phyloP scores from a whole-genome alignment of 2,797 vertebrate genomes.

The Setipinna tenuifilis region DNA sequence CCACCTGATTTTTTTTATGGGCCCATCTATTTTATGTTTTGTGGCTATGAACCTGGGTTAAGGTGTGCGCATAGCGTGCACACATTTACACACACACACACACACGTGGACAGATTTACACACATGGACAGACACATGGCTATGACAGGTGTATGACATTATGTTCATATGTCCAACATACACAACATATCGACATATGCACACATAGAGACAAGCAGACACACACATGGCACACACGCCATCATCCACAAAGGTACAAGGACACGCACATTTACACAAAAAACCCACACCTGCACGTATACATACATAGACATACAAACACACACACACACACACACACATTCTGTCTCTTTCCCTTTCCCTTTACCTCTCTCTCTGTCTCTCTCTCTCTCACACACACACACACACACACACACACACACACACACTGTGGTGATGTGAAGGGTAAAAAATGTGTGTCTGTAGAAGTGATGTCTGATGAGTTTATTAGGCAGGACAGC shows the following conservation, averaged over 20 bases:
- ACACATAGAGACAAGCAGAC: too few relatives aligned
- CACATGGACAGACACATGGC: neutral
- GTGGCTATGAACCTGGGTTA: too few relatives aligned
- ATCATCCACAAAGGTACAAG: neutral
- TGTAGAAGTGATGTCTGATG: neutral
- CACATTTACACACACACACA: neutral
- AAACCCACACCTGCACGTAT: neutral
- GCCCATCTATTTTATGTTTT: too few relatives aligned
- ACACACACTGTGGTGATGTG: conserved; percentile 14
- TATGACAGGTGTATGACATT: neutral
- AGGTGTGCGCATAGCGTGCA: too few relatives aligned
- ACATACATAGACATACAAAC: neutral
- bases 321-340: neutral
- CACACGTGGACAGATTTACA: neutral
- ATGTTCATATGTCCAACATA: neutral
- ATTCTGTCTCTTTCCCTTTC: neutral
- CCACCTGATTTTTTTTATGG: too few relatives aligned
- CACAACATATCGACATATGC: too few relatives aligned
- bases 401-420: conserved; percentile 17
- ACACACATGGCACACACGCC: neutral
- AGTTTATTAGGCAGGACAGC: neutral
- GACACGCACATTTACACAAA: neutral
- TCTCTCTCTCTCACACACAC: neutral
- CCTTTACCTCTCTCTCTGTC: too few relatives aligned
- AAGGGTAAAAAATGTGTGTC: neutral